phyloP scores from a whole-genome alignment of 2,797 vertebrate genomes.

The Spinus olivaceus region DNA sequence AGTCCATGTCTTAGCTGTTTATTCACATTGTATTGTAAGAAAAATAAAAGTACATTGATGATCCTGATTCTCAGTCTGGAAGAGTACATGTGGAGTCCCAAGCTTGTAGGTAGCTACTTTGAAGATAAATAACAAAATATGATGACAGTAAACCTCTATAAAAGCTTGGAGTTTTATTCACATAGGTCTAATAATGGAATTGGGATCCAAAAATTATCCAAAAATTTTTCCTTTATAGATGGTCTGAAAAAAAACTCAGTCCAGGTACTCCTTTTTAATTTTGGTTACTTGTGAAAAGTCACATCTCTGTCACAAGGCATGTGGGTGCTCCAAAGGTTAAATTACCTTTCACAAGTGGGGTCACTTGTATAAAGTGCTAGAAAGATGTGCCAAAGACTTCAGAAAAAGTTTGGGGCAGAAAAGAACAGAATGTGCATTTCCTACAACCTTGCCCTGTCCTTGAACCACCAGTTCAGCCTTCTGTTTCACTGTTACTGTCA shows the following conservation, averaged over 20 bases:
- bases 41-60: background rate
- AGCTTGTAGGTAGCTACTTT: background rate
- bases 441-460: background rate
- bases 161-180: background rate
- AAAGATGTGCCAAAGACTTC: background rate
- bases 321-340: background rate
- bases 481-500: background rate
- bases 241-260: background rate
- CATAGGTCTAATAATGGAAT: too few relatives aligned
- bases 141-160: background rate
- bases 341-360: background rate
- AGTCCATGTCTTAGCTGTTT: background rate
- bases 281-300: background rate
- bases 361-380: background rate
- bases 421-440: background rate
- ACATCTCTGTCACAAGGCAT: fast-evolving
- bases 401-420: background rate
- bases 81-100: background rate
- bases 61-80: background rate
- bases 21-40: background rate
- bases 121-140: background rate
- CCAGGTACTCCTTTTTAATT: background rate
- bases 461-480: background rate
- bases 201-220: background rate
- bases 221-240: background rate